These are phyloP conservation scores for Cephalopterus ornatus DNA, from an alignment of 2,113 vertebrate genomes.

Conservation along the genomic window DNA sequence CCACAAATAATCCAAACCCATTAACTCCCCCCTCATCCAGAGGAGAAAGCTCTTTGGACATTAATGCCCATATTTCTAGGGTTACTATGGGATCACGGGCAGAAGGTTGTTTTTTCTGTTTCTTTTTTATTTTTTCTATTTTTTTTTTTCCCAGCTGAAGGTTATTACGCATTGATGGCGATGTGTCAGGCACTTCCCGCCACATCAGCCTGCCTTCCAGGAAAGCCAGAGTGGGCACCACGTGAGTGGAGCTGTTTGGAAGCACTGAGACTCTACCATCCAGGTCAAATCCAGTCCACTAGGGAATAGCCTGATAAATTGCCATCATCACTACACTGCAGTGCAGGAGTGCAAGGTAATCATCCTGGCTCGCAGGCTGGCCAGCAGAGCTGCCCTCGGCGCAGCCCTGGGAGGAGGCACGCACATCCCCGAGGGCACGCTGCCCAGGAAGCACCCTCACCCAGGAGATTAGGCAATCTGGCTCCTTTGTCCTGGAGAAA, in stretches of 20 bases:
- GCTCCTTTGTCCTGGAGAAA: not conserved
- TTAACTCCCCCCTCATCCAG: constrained; percentile 57
- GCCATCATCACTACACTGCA: not conserved
- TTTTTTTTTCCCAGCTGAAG: not conserved
- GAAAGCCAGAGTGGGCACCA: not conserved
- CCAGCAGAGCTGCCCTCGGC: not conserved
- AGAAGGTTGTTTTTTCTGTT: not conserved
- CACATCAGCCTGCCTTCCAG: constrained; percentile 34
- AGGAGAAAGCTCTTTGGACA: constrained; percentile 63
- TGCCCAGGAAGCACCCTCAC: not conserved
- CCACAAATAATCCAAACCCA: constrained; percentile 77
- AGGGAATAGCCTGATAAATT: constrained; percentile 42
- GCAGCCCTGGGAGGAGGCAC: not conserved
- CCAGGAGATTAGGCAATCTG: not conserved
- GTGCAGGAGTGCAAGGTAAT: constrained; percentile 18
- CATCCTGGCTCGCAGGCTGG: not conserved
- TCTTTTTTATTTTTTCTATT: not conserved
- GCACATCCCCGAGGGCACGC: fast-evolving
- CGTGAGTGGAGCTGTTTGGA: not conserved
- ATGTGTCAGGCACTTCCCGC: constrained; percentile 3
- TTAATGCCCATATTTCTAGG: constrained; percentile 48
- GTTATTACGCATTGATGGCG: not conserved
- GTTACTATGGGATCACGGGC: not conserved
- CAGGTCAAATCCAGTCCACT: constrained; percentile 42
- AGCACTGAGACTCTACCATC: not conserved